Percentiles rank a stretch among this genome's conserved stretches.
These are phyloP conservation scores for Drosophila pallidifrons DNA, from an alignment of 1,140 invertebrate species.

Conservation along the genomic window DNA sequence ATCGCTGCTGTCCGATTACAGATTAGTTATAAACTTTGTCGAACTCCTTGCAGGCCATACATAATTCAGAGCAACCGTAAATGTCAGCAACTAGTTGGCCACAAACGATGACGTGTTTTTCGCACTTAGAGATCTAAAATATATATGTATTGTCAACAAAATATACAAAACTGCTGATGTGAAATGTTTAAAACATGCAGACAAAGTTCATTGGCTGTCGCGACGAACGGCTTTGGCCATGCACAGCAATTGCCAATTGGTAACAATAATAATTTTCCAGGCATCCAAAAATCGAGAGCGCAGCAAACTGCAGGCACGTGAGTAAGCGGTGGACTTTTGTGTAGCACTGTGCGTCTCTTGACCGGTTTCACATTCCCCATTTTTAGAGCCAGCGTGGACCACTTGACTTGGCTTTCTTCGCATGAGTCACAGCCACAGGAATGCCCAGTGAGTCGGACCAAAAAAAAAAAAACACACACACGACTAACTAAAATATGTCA, in stretches of 20 bases:
- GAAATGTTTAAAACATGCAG: conserved; percentile 34
- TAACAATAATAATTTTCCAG: conserved; percentile 35
- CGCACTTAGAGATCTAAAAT: conserved; percentile 11
- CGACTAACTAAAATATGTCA: conserved; percentile 13
- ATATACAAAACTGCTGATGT: conserved; percentile 54
- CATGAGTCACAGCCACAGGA: conserved; percentile 64
- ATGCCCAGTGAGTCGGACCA: conserved; percentile 39
- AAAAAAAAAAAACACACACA: background rate
- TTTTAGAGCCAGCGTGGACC: conserved; percentile 39
- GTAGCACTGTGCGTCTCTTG: conserved; percentile 45
- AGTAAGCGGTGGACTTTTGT: conserved; percentile 52
- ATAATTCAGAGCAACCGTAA: conserved; percentile 48
- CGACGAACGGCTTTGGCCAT: conserved; percentile 52
- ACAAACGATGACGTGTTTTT: conserved; percentile 56
- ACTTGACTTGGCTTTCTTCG: conserved; percentile 56
- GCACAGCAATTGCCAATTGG: conserved; percentile 25
- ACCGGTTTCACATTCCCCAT: conserved; percentile 58
- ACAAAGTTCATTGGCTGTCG: conserved; percentile 75
- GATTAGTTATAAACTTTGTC: conserved; percentile 33
- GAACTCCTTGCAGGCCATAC: conserved; percentile 13
- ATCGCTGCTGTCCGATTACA: conserved; percentile 11
- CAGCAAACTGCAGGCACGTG: conserved; percentile 44
- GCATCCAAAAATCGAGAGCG: conserved; percentile 22
- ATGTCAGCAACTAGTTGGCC: conserved; percentile 56
- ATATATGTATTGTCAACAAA: conserved; percentile 1